Evolutionary conservation across 1,140 invertebrate genomes (phyloP), one percentile per base, ranked within the genome.

Genomic region (Hylaeus volcanicus): DNA sequence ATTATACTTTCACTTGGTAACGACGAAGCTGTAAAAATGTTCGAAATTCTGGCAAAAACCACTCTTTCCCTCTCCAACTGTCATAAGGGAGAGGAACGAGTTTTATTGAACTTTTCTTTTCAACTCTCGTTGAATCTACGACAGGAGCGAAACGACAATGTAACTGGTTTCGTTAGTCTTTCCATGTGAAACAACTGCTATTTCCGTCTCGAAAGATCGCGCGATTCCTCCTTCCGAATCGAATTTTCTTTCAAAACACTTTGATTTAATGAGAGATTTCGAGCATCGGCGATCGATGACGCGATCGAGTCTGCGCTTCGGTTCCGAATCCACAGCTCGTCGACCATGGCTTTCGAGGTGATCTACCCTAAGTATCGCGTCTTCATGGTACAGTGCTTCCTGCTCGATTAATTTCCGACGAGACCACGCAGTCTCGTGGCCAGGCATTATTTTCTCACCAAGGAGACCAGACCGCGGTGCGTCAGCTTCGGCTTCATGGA

Each of bases 401-500:
- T 64, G 63, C 69, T 69, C 74, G 60, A 68, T 82, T 61, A 84
- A 77, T 83, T 84, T 82, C 75, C 82, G 79, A 88, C 84, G 86
- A 88, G 87, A 88, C 87, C 73, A 37, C 87, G 81, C 5, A 88
- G 86, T 86, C 86, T 88, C 84, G 74, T 63, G 73, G 69, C 82
- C 12, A 80, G 74, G 74, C 75, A 89, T 92, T 92, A 92, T 90
- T 92, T 92, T 43, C 89, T 87, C 11, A 90, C 91, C 39, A 92
- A 80, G 5, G 87, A 87, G 65, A 91, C 90, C 5, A 92, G 74
- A 61, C 86, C 88, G 66, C 88, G 89, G 84, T 91, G 89, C 83
- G 87, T 89, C 11, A 92, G 81, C 72, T 88, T 92, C 8, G 89
- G 87, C 70, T 89, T 92, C 68, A 87, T 73, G 39, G 63, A 86